Evolutionary conservation across 2,113 vertebrate species (phyloP).

Genomic region (Epinephelus lanceolatus): DNA sequence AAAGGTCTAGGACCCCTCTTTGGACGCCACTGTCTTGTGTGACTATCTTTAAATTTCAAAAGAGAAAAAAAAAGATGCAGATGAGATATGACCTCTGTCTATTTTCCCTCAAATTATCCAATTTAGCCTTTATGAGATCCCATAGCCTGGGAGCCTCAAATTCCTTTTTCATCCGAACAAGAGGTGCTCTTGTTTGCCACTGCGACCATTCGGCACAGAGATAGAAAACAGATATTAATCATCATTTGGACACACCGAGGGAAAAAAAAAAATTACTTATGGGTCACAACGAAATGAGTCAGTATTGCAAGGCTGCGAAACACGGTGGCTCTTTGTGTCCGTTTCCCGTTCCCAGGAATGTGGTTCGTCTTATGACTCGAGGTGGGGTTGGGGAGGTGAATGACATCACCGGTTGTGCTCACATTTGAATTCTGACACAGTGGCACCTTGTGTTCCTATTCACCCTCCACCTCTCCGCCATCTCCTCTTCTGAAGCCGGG

Average conservation of each 20-base stretch:
- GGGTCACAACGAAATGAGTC: slow-evolving; percentile 92
- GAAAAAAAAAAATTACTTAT: slow-evolving; percentile 85
- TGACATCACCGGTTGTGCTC: slow-evolving; percentile 94
- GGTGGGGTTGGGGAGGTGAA: slow-evolving; percentile 82
- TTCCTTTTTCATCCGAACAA: slow-evolving; percentile 90
- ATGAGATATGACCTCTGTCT: slow-evolving; percentile 90
- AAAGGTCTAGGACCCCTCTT: slow-evolving; percentile 22
- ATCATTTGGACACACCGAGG: slow-evolving; percentile 88
- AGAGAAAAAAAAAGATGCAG: slow-evolving; percentile 56
- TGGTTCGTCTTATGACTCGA: slow-evolving; percentile 92
- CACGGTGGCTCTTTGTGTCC: slow-evolving; percentile 91
- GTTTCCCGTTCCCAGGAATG: slow-evolving; percentile 92
- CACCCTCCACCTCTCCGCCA: slow-evolving; percentile 49
- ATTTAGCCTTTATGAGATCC: slow-evolving; percentile 92
- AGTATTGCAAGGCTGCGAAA: slow-evolving; percentile 90
- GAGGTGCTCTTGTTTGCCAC: slow-evolving; percentile 92
- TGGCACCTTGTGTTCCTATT: slow-evolving; percentile 96
- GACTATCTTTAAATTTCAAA: slow-evolving; percentile 54
- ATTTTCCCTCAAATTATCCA: slow-evolving; percentile 92
- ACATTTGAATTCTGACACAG: slow-evolving; percentile 94
- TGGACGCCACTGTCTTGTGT: slow-evolving; percentile 51
- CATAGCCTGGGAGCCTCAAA: slow-evolving; percentile 87
- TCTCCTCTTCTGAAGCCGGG: slow-evolving; percentile 85
- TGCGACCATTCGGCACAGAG: slow-evolving; percentile 87
- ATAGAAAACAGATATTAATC: slow-evolving; percentile 97